Percentiles rank a stretch among this genome's conserved stretches.
Conservation (phyloP, 2,888 invertebrate species). For the Allygus modestus region DNA sequence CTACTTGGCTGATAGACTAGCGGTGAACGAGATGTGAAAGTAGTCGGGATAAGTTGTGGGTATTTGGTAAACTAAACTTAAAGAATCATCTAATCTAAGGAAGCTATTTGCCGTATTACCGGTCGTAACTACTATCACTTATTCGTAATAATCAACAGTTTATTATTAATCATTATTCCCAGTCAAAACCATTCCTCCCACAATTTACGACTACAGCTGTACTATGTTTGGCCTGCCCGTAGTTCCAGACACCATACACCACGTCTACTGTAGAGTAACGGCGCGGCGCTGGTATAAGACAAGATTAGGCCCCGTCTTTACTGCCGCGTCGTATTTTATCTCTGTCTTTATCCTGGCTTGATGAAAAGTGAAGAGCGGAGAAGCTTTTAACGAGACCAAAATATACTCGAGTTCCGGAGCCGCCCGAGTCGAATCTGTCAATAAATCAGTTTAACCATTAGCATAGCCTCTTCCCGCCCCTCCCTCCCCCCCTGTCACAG, state of each 20-base stretch:
- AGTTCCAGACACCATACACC: background rate
- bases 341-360: constrained; percentile 33
- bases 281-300: constrained; percentile 13
- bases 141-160: too few relatives aligned
- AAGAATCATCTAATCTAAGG: too few relatives aligned
- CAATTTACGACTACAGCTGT: too few relatives aligned
- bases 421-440: constrained; percentile 48
- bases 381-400: constrained; percentile 49
- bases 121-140: too few relatives aligned
- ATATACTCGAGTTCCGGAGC: constrained; percentile 44
- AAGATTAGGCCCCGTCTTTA: constrained; percentile 28
- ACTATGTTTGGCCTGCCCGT: background rate
- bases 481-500: background rate
- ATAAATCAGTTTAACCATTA: constrained; percentile 50
- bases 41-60: too few relatives aligned
- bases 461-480: background rate
- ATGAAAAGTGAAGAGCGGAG: constrained; percentile 52
- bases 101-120: too few relatives aligned
- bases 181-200: too few relatives aligned
- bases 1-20: too few relatives aligned
- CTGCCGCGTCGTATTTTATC: constrained; percentile 30
- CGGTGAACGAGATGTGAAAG: too few relatives aligned
- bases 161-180: too few relatives aligned
- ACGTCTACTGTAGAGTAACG: too few relatives aligned
- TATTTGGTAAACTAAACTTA: too few relatives aligned